A percentile compares a stretch with the other conserved stretches of the same genome.
Conservation (phyloP, 2,113 vertebrate genomes). For the Centropus bengalensis region DNA sequence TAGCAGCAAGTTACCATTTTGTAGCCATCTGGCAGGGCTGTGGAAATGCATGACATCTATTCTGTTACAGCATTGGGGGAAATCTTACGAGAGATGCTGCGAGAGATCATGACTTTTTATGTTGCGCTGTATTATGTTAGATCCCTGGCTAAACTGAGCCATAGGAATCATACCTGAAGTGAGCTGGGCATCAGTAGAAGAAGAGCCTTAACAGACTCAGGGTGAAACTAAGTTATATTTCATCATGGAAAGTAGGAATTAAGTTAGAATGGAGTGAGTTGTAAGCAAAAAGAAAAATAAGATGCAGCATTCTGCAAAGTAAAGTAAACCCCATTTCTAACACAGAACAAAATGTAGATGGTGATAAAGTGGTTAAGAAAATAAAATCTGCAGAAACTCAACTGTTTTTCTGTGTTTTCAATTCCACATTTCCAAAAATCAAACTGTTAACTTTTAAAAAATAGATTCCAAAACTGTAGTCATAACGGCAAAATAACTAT, state of each 20-base stretch:
- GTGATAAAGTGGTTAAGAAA: conserved; percentile 56
- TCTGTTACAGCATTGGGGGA: background rate
- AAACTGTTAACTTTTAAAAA: conserved; percentile 65
- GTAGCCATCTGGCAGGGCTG: background rate
- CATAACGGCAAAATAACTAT: conserved; percentile 20
- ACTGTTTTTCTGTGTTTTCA: conserved; percentile 28
- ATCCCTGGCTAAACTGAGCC: background rate
- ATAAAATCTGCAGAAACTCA: conserved; percentile 50
- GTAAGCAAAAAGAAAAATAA: background rate
- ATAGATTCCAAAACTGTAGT: conserved; percentile 8
- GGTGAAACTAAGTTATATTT: background rate
- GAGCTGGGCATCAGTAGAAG: background rate
- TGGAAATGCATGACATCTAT: background rate
- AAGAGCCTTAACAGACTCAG: background rate
- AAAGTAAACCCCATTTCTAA: conserved; percentile 21
- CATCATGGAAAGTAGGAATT: background rate
- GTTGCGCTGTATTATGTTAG: background rate
- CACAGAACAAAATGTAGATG: background rate
- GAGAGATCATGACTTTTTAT: background rate
- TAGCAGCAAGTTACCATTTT: background rate
- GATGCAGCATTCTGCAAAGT: background rate
- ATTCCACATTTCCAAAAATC: conserved; percentile 59
- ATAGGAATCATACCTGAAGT: background rate
- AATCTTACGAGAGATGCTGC: background rate
- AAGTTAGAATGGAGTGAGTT: background rate